Conservation (phyloP, 2,797 vertebrate species). For the Siniperca undulata region DNA sequence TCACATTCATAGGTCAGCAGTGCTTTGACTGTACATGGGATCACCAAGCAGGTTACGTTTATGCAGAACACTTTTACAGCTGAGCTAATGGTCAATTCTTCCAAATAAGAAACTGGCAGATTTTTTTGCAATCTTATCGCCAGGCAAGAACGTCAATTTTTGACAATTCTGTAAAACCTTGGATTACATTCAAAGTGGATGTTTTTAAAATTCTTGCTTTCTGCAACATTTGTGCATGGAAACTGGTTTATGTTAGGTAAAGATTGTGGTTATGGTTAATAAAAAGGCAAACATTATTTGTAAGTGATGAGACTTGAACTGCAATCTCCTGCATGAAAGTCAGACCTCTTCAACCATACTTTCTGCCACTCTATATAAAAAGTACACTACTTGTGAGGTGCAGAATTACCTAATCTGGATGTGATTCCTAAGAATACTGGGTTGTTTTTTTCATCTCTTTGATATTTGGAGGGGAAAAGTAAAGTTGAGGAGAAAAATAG, state of each 20-base stretch:
- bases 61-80: not conserved
- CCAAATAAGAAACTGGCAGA: not conserved
- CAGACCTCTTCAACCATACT: not conserved
- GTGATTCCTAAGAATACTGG: not conserved
- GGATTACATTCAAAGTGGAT: not conserved
- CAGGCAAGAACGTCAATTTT: not conserved
- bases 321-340: not conserved
- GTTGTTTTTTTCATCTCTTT: not conserved
- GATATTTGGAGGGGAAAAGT: not conserved
- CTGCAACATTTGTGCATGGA: not conserved
- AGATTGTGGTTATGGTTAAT: not conserved
- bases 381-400: not conserved
- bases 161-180: not conserved
- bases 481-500: not conserved
- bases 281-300: no score
- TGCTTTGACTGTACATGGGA: not conserved
- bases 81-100: not conserved
- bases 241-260: not conserved
- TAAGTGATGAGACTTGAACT: not conserved
- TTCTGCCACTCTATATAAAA: not conserved
- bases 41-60: not conserved
- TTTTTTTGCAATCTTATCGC: not conserved
- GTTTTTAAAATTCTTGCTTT: not conserved
- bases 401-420: no score
- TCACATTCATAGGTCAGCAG: conserved; percentile 3